phyloP scores from a whole-genome alignment of 2,113 vertebrate genomes.

The Steatornis caripensis region DNA sequence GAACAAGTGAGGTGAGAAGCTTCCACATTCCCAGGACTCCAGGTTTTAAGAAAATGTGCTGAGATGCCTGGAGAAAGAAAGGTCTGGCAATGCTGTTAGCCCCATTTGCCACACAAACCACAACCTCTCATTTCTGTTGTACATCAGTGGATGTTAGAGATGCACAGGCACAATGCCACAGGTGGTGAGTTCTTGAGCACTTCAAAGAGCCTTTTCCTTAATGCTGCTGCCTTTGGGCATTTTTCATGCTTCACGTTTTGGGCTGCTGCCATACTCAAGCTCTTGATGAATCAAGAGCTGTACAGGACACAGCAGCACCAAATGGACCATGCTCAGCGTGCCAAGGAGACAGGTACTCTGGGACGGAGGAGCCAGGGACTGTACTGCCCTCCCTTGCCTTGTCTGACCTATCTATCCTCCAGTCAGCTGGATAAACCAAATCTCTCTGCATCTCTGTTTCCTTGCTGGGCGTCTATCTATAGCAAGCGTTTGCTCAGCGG shows the following conservation, averaged over 20 bases:
- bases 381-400: neutral
- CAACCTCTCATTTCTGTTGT: neutral
- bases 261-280: neutral
- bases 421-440: neutral
- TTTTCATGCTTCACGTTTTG: neutral
- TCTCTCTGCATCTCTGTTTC: neutral
- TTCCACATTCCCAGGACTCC: neutral
- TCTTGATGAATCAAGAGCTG: neutral
- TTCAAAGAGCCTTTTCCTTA: neutral
- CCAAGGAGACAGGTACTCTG: neutral
- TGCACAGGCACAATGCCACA: accelerated
- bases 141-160: neutral
- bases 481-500: neutral
- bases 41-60: neutral
- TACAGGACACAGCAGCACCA: neutral
- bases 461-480: neutral
- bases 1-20: neutral
- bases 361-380: neutral
- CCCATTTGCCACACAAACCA: neutral
- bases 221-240: neutral
- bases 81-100: neutral
- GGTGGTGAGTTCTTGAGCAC: neutral
- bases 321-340: neutral
- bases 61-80: neutral
- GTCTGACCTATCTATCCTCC: neutral